Base-by-base conservation (phyloP, 2,888 invertebrate genomes). In the Diplazon laetatorius region DNA sequence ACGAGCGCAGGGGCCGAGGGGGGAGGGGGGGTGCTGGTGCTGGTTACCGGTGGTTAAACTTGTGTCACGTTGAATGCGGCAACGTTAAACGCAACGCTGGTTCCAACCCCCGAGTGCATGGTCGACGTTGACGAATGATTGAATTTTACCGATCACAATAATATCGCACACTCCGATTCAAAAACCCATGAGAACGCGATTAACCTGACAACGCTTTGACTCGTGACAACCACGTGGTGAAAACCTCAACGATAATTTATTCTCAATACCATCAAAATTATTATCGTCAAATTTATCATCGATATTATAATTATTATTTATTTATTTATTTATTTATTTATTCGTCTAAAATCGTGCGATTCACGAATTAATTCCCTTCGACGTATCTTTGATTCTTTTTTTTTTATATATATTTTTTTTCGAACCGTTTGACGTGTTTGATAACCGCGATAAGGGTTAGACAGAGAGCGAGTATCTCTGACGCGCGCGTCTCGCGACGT, bases 401-500 rank as follows among this genome's bases (percentile, higher is more conserved):
- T 42, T 42, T n/a, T 16, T 0, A 8, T 55, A 6, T 9, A 18
- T 10, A 14, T 12, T 37, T 2, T 4, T 57, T 25, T 1, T 57
- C 18, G n/a, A 57, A 35, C 37, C 48, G 9, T 9, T n/a, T 50
- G 35, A 37, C 48, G 52, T 3, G 14, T 22, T 55, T 14, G 1
- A 4, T 18, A 22, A 10, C 25, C 65, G 37, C 12, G 42, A 16
- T 14, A 10, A 37, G 55, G 18, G 44, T 52, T 9, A n/a, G 39
- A 44, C 39, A 14, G 46, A 66, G 48, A 78, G 68, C 69, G 82
- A 66, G 78, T 60, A 76, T 77, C 72, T 57, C 52, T 65, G 73
- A 66, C 81, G 66, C 86, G 87, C 82, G 82, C 87, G 86, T 83
- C 74, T 74, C 84, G 84, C 87, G 88, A 85, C 86, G 88, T 85